A percentile compares a stretch with the other conserved stretches of the same genome.
These are phyloP conservation scores for Sesia bembeciformis DNA, from an alignment of 2,888 invertebrate genomes.

Conservation along the genomic window DNA sequence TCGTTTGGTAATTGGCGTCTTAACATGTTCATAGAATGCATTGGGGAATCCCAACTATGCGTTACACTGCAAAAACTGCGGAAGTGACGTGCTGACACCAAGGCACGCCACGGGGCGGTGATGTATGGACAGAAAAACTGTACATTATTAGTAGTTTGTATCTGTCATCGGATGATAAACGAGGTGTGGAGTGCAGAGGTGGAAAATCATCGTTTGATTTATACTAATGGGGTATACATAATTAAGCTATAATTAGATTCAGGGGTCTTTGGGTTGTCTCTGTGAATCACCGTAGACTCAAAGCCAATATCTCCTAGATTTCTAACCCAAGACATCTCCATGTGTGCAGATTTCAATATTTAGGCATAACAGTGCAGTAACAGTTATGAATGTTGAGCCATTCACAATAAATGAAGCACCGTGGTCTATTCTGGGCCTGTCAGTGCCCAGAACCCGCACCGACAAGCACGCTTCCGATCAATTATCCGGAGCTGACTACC, in stretches of 20 bases:
- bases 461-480: too few species aligned
- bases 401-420: too few species aligned
- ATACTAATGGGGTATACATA: slow-evolving; percentile 9
- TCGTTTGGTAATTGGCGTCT: too few species aligned
- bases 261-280: not conserved
- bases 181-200: slow-evolving; percentile 24
- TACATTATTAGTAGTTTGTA: slow-evolving; percentile 23
- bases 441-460: too few species aligned
- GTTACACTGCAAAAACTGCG: slow-evolving; percentile 9
- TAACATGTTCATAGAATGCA: not conserved
- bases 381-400: too few species aligned
- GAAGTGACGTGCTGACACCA: slow-evolving; percentile 1
- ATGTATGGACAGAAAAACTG: slow-evolving; percentile 38
- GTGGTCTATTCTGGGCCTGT: too few species aligned
- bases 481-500: too few species aligned
- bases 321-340: too few species aligned
- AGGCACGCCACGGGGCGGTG: slow-evolving; percentile 30
- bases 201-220: slow-evolving; percentile 45
- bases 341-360: too few species aligned
- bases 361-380: too few species aligned
- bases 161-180: slow-evolving; percentile 45
- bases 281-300: too few species aligned
- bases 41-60: not conserved
- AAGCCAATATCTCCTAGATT: too few species aligned
- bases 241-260: not conserved